A percentile compares a stretch with the other conserved stretches of the same genome.
Conservation (phyloP, 2,113 vertebrate genomes). For the Malaclemys terrapin region DNA sequence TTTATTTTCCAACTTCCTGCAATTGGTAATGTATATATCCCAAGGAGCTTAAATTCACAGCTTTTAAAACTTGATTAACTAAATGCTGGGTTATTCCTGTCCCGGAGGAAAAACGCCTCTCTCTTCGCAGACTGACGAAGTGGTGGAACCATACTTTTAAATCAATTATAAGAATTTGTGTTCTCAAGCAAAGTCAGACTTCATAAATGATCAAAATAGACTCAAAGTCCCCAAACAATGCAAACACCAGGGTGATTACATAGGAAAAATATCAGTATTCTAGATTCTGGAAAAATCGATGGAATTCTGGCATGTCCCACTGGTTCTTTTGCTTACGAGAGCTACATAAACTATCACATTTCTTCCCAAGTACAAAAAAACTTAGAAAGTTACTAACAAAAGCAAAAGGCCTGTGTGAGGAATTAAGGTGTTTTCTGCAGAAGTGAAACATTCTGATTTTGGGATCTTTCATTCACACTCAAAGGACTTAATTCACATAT, state of each 20-base stretch:
- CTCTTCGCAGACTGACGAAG: slow-evolving; percentile 26
- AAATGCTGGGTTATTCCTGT: slow-evolving; percentile 59
- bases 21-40: slow-evolving; percentile 80
- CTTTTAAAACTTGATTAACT: slow-evolving; percentile 73
- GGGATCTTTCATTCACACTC: neutral
- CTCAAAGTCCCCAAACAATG: slow-evolving; percentile 73
- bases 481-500: neutral
- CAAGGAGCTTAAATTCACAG: slow-evolving; percentile 75
- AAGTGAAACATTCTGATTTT: neutral
- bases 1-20: slow-evolving; percentile 85
- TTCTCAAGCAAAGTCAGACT: slow-evolving; percentile 75
- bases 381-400: slow-evolving; percentile 14
- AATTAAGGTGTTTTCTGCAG: slow-evolving; percentile 13
- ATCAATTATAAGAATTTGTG: slow-evolving; percentile 79
- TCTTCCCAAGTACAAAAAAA: neutral
- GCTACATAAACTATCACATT: slow-evolving; percentile 38
- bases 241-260: slow-evolving; percentile 63
- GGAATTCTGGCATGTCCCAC: neutral
- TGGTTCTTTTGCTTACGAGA: neutral
- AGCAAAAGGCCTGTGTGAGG: neutral
- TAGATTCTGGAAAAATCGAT: slow-evolving; percentile 64
- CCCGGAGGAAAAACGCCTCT: slow-evolving; percentile 58
- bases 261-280: slow-evolving; percentile 76
- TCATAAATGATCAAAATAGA: slow-evolving; percentile 75
- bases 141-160: slow-evolving; percentile 61